Base-by-base conservation (phyloP, 2,888 invertebrate genomes). In the Exephanes ischioxanthus region DNA sequence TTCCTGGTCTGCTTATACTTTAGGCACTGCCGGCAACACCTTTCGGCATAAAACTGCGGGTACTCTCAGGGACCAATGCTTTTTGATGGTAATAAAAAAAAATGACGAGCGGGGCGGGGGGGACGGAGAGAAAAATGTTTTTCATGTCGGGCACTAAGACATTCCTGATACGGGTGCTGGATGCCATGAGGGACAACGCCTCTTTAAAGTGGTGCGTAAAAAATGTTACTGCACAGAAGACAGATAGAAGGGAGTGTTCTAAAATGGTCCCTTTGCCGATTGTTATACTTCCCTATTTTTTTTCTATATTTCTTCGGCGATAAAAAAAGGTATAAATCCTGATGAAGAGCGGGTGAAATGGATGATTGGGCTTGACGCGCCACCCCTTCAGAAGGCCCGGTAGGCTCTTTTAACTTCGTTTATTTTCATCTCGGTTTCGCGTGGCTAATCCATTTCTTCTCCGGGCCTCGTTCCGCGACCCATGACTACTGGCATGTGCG, bases 361-460 rank as follows among this genome's bases (percentile, higher is more conserved):
- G 33, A 4, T 30, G 16, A 63, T 63, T 63, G 63, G 63, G 6
- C 30, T 16, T 63, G 16, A 14, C 63, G n/a, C 30, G 48, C 6
- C 19, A 51, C 51, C 19, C n/a, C 67, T 48, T 30, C 55, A 53
- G 33, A 66, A 77, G 45, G 53, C 7, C 68, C 7, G 53, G 30
- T n/a, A 41, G 41, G 14, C 58, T 19, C 41, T 77, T 77, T 41
- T 41, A 45, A 19, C 22, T 6, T 58, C 19, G 33, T 63, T 45
- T 41, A 22, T 11, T 41, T 63, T 53, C 14, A 71, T 76, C 63
- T 9, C 53, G 37, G 22, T 48, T 45, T 71, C 66, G 71, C 77
- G 45, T 71, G 45, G 71, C 58, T 66, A 71, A 77, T 82, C 71
- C 53, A 77, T 82, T 77, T 26, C 33, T 68, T 53, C 11, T 51